Evolutionary conservation across 2,113 vertebrate genomes (phyloP), one percentile per base, ranked within the genome.

Genomic region (Callocephalon fimbriatum): DNA sequence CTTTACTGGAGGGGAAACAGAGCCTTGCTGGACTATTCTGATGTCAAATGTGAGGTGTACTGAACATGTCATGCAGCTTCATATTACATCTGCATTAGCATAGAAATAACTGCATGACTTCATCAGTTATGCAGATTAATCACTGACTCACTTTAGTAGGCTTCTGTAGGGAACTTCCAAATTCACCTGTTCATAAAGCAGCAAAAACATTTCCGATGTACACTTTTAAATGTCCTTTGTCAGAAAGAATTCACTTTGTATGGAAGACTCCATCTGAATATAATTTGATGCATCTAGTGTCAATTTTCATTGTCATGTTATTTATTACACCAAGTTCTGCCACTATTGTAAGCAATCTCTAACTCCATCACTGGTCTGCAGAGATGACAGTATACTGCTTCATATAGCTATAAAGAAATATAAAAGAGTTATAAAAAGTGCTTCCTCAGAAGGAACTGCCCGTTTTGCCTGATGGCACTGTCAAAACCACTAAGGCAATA

Each of bases 61-160:
- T 40, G 71, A 79, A 82, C 26, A 21, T 53, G 44, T 9, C 54
- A 62, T n/a, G 37, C n/a, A 88, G 32, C 40, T 93, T 90, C 75
- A 37, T 75, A 84, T 58, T 86, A 59, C 26, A 51, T 35, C 37
- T 78, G 29, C 12, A 83, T 92, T 88, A 93, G 59, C 59, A 88
- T 0, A 95, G 74, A 79, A 93, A 50, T 66, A 94, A 76, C 31
- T 42, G 53, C 58, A 54, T 80, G 13, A 61, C 59, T 96, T 94
- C 20, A 83, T 96, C 93, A 89, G n/a, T 80, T 91, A 89, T 80
- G 83, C 44, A 87, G 59, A 92, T 95, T 92, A 92, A 88, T 73
- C 67, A 86, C 38, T 50, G 74, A 66, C 29, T 95, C n/a, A 72
- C n/a, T 38, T 42, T 77, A 63, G 31, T 32, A 76, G 48, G 12